Conservation (phyloP, 1,140 invertebrate species). For the Parasteatoda tepidariorum region DNA sequence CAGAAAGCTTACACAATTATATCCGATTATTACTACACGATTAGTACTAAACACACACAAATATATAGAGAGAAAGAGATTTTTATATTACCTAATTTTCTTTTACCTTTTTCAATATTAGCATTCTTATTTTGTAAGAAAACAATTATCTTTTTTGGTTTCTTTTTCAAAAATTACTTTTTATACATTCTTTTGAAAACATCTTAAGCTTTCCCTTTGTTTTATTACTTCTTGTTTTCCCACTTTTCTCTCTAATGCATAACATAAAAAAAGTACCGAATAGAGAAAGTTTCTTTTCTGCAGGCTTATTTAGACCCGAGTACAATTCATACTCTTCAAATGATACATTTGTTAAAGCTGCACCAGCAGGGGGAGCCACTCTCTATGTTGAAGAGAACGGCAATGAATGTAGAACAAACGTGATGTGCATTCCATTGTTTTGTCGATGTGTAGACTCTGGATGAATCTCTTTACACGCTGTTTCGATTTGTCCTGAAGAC, state of each 20-base stretch:
- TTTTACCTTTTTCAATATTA: too few relatives aligned
- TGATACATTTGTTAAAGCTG: background rate
- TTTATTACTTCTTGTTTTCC: background rate
- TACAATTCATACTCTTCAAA: background rate
- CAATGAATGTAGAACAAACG: constrained; percentile 26
- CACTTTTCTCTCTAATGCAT: background rate
- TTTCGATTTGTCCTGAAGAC: constrained; percentile 43
- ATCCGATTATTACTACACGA: too few relatives aligned
- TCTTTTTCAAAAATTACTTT: too few relatives aligned
- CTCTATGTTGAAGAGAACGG: background rate
- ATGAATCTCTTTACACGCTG: constrained; percentile 47
- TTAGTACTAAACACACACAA: too few relatives aligned
- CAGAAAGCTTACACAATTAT: too few relatives aligned
- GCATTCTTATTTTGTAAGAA: too few relatives aligned
- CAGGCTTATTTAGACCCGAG: constrained; percentile 34
- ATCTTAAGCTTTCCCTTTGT: background rate
- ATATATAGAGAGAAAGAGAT: too few relatives aligned
- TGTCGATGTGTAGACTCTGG: background rate
- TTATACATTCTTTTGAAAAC: too few relatives aligned
- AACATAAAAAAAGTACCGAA: background rate
- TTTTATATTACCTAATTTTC: too few relatives aligned
- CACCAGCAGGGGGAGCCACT: background rate
- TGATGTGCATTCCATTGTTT: constrained; percentile 45
- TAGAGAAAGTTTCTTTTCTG: background rate
- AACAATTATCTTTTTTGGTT: too few relatives aligned